Conservation (phyloP, 2,113 vertebrate genomes). For the Peromyscus maniculatus region DNA sequence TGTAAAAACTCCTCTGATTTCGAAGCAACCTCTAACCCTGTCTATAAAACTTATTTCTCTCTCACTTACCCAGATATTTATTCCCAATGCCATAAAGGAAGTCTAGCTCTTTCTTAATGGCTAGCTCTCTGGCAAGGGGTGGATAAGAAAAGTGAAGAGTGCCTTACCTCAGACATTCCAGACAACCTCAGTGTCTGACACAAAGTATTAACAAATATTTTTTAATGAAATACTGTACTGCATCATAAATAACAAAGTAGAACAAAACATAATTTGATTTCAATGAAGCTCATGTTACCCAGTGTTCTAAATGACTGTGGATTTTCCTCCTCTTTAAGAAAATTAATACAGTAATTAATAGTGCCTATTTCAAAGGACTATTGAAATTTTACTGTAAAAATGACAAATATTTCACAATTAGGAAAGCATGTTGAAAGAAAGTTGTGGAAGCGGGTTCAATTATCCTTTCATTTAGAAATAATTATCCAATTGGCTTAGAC, state of each 20-base stretch:
- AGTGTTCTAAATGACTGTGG: not conserved
- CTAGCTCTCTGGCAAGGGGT: not conserved
- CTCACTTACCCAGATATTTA: not conserved
- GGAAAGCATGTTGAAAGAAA: not conserved
- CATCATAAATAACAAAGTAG: conserved; percentile 9
- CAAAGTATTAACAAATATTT: not conserved
- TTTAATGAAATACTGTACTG: not conserved
- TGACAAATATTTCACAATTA: conserved; percentile 49
- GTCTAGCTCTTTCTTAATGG: not conserved
- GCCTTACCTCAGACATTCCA: not conserved
- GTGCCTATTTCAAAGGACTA: not conserved
- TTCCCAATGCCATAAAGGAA: not conserved
- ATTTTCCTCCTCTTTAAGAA: not conserved
- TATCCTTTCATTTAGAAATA: conserved; percentile 30
- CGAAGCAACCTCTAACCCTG: not conserved
- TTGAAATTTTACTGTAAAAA: conserved; percentile 1
- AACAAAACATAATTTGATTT: not conserved
- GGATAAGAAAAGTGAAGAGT: accelerated
- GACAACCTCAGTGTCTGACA: not conserved
- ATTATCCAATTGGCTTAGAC: conserved; percentile 56
- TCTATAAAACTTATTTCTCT: not conserved
- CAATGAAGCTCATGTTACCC: not conserved
- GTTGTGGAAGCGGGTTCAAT: conserved; percentile 19
- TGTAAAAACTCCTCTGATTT: not conserved
- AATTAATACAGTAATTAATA: conserved; percentile 21